These are phyloP conservation scores for Bostrychus sinensis DNA, from an alignment of 2,113 vertebrate genomes.

Conservation along the genomic window DNA sequence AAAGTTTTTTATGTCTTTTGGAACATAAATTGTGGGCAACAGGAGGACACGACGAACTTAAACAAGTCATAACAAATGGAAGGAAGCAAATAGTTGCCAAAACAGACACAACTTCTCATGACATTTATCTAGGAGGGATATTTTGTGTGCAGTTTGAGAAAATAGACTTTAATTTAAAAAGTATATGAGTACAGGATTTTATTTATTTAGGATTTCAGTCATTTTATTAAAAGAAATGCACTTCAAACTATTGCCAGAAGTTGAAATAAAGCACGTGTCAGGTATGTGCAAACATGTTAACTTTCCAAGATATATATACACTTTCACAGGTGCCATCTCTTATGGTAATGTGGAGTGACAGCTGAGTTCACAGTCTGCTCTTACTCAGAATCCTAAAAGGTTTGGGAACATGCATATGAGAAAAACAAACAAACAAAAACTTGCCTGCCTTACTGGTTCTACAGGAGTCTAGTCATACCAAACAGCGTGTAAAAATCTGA, in stretches of 20 bases:
- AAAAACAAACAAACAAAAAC: conserved; percentile 60
- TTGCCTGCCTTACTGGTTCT: too few species aligned
- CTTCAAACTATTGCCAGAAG: not conserved
- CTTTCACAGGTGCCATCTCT: conserved; percentile 55
- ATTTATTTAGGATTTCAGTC: conserved; percentile 10
- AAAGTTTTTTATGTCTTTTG: conserved; percentile 15
- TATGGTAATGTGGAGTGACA: conserved; percentile 56
- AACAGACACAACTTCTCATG: not conserved
- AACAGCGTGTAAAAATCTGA: conserved; percentile 80
- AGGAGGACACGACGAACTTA: not conserved
- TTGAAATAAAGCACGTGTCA: conserved; percentile 6
- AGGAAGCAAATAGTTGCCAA: conserved; percentile 9
- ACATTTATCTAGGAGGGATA: not conserved
- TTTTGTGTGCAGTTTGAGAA: not conserved
- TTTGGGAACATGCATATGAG: conserved; percentile 46
- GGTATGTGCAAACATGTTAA: not conserved
- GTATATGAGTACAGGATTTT: conserved; percentile 2
- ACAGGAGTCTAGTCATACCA: conserved; percentile 75
- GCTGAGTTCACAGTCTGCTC: conserved; percentile 42
- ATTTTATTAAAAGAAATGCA: conserved; percentile 16
- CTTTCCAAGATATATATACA: conserved; percentile 26
- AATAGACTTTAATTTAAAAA: not conserved
- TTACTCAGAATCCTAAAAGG: conserved; percentile 29
- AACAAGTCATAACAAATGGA: conserved; percentile 16
- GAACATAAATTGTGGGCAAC: conserved; percentile 29